Evolutionary conservation across 92 coral and sea anemone genomes (phyloP).

Genomic region (Palythoa caribaeorum): DNA sequence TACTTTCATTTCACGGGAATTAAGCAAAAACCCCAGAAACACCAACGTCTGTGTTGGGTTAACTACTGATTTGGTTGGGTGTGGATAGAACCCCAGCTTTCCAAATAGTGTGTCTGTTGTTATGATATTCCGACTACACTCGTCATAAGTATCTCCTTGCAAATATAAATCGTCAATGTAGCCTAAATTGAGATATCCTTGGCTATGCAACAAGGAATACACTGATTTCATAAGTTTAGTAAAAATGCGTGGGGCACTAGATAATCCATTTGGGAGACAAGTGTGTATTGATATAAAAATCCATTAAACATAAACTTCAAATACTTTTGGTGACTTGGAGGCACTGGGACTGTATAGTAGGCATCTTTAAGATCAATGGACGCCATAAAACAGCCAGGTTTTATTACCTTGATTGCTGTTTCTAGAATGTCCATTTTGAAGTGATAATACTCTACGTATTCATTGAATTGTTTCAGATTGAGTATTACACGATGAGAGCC

Average conservation of each 20-base stretch:
- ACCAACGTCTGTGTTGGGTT: background rate
- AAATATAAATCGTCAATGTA: background rate
- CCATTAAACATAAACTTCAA: background rate
- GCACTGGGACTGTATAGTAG: background rate
- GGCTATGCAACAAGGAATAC: background rate
- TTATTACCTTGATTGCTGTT: background rate
- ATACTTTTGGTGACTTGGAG: background rate
- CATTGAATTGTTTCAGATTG: background rate
- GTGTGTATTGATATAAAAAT: background rate
- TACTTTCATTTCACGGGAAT: background rate
- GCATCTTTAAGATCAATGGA: background rate
- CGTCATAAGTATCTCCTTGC: background rate
- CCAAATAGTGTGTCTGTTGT: background rate
- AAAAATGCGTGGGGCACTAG: background rate
- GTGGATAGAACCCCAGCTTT: background rate
- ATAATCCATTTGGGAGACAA: background rate
- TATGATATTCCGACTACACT: background rate
- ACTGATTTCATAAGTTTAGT: background rate
- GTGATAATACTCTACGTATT: background rate
- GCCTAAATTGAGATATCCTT: background rate
- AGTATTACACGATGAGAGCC: background rate
- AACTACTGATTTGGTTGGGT: background rate
- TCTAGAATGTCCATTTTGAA: background rate
- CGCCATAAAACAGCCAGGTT: background rate
- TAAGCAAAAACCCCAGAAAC: background rate